phyloP scores from a whole-genome alignment of 2,888 invertebrate species.

The Parascotia fuliginaria region DNA sequence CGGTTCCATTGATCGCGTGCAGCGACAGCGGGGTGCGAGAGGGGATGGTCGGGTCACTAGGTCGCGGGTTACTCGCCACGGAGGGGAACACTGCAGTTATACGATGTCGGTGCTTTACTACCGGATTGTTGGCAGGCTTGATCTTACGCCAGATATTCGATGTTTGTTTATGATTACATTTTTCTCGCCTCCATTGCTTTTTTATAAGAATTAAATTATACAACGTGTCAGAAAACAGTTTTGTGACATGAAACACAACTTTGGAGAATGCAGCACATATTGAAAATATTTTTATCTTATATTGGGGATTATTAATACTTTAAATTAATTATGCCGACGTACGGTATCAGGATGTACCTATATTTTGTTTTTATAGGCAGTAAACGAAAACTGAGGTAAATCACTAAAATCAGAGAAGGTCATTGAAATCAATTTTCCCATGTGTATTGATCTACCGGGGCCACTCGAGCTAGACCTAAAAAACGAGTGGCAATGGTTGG shows the following conservation, averaged over 20 bases:
- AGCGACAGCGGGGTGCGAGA: slow-evolving; percentile 33
- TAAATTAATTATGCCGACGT: too few relatives aligned
- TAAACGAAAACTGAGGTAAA: too few relatives aligned
- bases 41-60: slow-evolving; percentile 66
- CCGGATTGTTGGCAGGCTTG: slow-evolving; percentile 42
- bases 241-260: slow-evolving; percentile 50
- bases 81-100: slow-evolving; percentile 41
- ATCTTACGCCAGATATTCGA: slow-evolving; percentile 46
- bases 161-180: slow-evolving; percentile 51
- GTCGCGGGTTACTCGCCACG: slow-evolving; percentile 58
- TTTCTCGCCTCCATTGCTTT: slow-evolving; percentile 47
- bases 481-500: too few relatives aligned
- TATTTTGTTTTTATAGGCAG: too few relatives aligned
- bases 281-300: not conserved
- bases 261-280: not conserved
- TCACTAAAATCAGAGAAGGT: too few relatives aligned
- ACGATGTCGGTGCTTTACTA: slow-evolving; percentile 35
- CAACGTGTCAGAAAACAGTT: slow-evolving; percentile 48
- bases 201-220: slow-evolving; percentile 48
- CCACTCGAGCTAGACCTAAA: too few relatives aligned
- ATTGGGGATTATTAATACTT: too few relatives aligned
- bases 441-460: too few relatives aligned
- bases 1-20: slow-evolving; percentile 73
- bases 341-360: too few relatives aligned
- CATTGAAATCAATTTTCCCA: too few relatives aligned